Evolutionary conservation across 1,140 invertebrate species (phyloP), one percentile per base, ranked within the genome.

Genomic region (Physella acuta): DNA sequence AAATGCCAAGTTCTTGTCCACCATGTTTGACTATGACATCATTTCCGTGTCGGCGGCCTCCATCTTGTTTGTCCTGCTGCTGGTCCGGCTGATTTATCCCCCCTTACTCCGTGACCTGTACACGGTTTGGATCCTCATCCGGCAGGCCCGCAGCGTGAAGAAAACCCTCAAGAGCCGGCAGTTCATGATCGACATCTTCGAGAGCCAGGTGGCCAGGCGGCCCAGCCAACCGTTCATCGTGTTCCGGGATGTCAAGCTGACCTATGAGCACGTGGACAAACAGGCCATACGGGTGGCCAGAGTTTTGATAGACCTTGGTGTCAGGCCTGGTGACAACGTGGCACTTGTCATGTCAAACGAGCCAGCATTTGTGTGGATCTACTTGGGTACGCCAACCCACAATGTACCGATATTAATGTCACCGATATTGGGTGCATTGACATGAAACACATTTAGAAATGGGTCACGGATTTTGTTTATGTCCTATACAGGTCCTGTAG

Each of bases 281-380:
- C 72, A 79, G 53, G 77, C 80, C 0, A 79, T 77, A 44, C 75
- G 68, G 37, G 79, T 82, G 1, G 81, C 80, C 5, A 75, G 76
- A 39, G 68, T 76, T 28, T 72, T 75, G n/a, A 34, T 60, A 14
- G 49, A 62, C 1, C 74, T 73, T 64, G 75, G 75, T 1, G 39
- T 81, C 0, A 60, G 71, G 33, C 3, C 51, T 2, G 79, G 76
- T 0, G 78, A 79, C 36, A 76, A 73, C 31, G 76, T 82, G 0
- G 76, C 80, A 3, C 67, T 83, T 5, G 69, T 81, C 68, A 65
- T 78, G 33, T 56, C 73, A 31, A 83, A 83, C 70, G 73, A 76
- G 24, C 81, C 80, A 28, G 74, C 72, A 11, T 83, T 79, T 68
- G 65, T 81, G 1, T 83, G 81, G 81, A 77, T 75, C 49, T 75